These are phyloP conservation scores for Nezara viridula DNA, from an alignment of 2,888 invertebrate genomes.

Conservation along the genomic window DNA sequence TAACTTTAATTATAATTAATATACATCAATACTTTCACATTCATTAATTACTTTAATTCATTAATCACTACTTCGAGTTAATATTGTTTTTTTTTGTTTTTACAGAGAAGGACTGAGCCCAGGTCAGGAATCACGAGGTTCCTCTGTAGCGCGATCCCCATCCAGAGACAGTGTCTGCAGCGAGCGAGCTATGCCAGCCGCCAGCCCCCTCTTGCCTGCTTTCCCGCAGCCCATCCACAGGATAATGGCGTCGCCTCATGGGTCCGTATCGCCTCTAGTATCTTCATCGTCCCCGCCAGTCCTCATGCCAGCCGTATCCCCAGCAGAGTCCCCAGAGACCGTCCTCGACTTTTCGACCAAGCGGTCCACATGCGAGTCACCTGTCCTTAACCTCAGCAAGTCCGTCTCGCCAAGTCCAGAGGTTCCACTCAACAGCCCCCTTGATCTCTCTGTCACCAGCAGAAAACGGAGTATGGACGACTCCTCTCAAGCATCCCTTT, in stretches of 20 bases:
- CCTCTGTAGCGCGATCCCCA: constrained; percentile 80
- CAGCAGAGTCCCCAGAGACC: constrained; percentile 73
- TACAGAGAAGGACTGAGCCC: constrained; percentile 83
- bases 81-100: constrained; percentile 70
- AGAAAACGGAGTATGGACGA: constrained; percentile 81
- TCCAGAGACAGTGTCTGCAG: constrained; percentile 84
- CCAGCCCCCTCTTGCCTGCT: constrained; percentile 70
- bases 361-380: constrained; percentile 71
- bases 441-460: constrained; percentile 84
- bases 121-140: constrained; percentile 81
- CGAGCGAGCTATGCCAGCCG: constrained; percentile 72
- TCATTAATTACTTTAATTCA: too few species aligned
- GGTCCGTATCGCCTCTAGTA: constrained; percentile 79
- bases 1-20: too few species aligned
- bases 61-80: too few species aligned
- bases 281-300: constrained; percentile 77
- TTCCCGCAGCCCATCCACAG: constrained; percentile 79
- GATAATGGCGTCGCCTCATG: constrained; percentile 77
- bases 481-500: constrained; percentile 64
- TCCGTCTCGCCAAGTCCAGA: constrained; percentile 71
- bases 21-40: too few species aligned
- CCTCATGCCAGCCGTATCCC: constrained; percentile 70
- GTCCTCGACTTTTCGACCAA: constrained; percentile 88
- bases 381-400: constrained; percentile 81
- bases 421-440: constrained; percentile 76